Conservation (phyloP, 2,888 invertebrate genomes). For the Hirudinaria manillensis region DNA sequence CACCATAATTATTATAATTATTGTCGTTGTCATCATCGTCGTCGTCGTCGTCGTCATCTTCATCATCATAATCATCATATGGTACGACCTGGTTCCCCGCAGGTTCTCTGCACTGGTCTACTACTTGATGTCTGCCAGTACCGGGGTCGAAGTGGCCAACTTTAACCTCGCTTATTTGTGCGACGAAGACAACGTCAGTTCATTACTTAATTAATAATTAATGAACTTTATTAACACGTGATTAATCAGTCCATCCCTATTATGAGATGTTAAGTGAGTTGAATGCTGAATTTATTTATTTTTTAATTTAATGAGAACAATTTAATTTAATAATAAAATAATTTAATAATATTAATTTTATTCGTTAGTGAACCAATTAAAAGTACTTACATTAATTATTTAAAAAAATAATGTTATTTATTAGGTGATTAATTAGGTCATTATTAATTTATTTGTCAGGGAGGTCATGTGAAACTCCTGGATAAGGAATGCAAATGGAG, state of each 20-base stretch:
- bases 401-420: background rate
- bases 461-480: conserved; percentile 43
- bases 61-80: background rate
- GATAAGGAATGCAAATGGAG: conserved; percentile 51
- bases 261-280: background rate
- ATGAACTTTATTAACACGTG: background rate
- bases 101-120: conserved; percentile 48
- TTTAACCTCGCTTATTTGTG: conserved; percentile 52
- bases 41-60: background rate
- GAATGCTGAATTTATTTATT: background rate
- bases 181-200: conserved; percentile 47
- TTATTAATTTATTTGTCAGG: conserved; percentile 40
- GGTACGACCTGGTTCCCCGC: background rate
- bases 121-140: conserved; percentile 49
- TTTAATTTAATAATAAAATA: background rate
- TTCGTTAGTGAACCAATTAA: too few species aligned
- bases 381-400: too few species aligned
- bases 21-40: background rate
- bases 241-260: background rate
- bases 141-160: conserved; percentile 50
- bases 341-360: background rate
- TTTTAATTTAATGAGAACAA: background rate
- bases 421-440: background rate
- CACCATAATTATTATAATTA: too few species aligned
- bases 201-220: background rate